These are phyloP conservation scores for Drosophila percnosoma DNA, from an alignment of 2,888 invertebrate genomes.

Conservation along the genomic window DNA sequence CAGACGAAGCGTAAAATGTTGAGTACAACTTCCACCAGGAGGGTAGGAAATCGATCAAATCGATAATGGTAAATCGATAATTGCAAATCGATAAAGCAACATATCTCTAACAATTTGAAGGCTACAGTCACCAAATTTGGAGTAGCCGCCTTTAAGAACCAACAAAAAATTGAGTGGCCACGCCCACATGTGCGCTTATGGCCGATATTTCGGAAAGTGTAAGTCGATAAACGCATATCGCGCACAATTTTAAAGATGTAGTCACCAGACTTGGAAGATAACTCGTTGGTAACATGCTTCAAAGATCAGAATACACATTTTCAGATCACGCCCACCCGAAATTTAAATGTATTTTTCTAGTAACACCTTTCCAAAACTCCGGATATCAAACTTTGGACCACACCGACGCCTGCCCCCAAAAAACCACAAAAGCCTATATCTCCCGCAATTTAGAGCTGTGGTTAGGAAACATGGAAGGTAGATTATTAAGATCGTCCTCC, in stretches of 20 bases:
- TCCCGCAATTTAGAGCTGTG: neutral
- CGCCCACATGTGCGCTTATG: too few relatives aligned
- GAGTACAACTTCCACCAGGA: neutral
- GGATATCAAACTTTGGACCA: neutral
- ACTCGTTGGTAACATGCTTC: neutral
- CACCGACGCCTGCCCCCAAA: neutral
- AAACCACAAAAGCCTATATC: neutral
- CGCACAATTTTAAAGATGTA: too few relatives aligned
- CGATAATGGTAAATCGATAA: neutral
- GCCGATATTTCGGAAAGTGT: too few relatives aligned
- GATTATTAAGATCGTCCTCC: too few relatives aligned
- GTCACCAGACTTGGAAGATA: neutral
- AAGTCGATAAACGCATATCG: too few relatives aligned
- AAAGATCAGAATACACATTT: neutral
- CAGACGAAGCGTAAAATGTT: neutral
- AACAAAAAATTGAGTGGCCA: too few relatives aligned
- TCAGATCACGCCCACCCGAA: neutral
- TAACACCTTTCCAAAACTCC: neutral
- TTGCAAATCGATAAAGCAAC: neutral
- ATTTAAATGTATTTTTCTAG: neutral
- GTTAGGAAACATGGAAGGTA: too few relatives aligned
- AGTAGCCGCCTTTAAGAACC: too few relatives aligned
- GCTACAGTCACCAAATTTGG: neutral
- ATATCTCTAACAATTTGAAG: neutral
- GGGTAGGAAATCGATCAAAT: neutral